A percentile compares a stretch with the other conserved stretches of the same genome.
phyloP scores from a whole-genome alignment of 2,113 vertebrate genomes.

The human (Homo sapiens) region GRCh38 chr17:58384501-58385000 shows the following conservation, averaged over 20 bases:
- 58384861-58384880: neutral
- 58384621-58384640: neutral
- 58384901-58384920: neutral
- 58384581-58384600: conserved; percentile 50
- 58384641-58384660: neutral
- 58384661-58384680: neutral
- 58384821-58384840: conserved; percentile 7
- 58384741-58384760: neutral
- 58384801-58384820: conserved; percentile 34
- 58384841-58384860: conserved; percentile 33
- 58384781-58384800: neutral
- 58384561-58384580: conserved; percentile 56
- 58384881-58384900: neutral
- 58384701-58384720: neutral
- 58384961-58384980: neutral
- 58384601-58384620: conserved; percentile 28
- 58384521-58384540: conserved; percentile 72
- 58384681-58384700: conserved; percentile 7
- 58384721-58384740: neutral
- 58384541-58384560: conserved; percentile 70
- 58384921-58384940: conserved; percentile 10
- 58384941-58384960: neutral
- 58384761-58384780: neutral
- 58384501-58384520: conserved; percentile 67
- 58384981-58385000: neutral